Base-by-base conservation (phyloP, 1,140 invertebrate genomes). In the Penaeus chinensis region DNA sequence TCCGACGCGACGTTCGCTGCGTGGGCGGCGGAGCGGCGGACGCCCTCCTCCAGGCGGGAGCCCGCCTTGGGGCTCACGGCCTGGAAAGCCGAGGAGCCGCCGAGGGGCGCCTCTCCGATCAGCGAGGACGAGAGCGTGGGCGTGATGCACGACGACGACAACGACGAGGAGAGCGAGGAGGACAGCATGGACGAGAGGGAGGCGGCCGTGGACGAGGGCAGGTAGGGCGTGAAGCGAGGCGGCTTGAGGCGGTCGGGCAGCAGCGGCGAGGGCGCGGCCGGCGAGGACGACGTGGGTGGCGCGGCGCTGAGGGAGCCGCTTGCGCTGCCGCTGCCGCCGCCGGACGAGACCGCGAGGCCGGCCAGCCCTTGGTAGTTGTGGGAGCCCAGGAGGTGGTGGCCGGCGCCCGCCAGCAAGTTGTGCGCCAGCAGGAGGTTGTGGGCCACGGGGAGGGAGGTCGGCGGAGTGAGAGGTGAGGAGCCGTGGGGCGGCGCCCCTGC, bases 361-460 rank as follows among this genome's bases (percentile, higher is more conserved):
- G 89, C 90, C 60, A 90, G 82, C 0, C 89, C 91, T 60, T 91
- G 90, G 69, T 91, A 91, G 32, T 89, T 90, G 62, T 91, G 91
- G 37, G 91, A 90, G 13, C 88, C 90, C 27, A 91, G 85, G 4
- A 91, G 89, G 79, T 90, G 90, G 61, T 90, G 90, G 79, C 90
- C 91, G 3, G 91, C 90, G 37, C 84, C 96, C 90, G 96, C 95
- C 66, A 96, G 92, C 24, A 89, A 65, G 85, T 91, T 90, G 80
- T 91, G 91, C 5, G 91, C 90, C 22, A 90, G 81, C 16, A 90
- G 84, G 24, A 90, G 90, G 54, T 90, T 90, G 76, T 90, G 89
- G 60, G 89, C 89, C 60, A 90, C 80, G 4, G 89, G 89, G 32
- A 90, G 80, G 20, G 89, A 90, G 10, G 89, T 88, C 61, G 86